Conservation (phyloP, 1,140 invertebrate genomes). For the Diprion similis region DNA sequence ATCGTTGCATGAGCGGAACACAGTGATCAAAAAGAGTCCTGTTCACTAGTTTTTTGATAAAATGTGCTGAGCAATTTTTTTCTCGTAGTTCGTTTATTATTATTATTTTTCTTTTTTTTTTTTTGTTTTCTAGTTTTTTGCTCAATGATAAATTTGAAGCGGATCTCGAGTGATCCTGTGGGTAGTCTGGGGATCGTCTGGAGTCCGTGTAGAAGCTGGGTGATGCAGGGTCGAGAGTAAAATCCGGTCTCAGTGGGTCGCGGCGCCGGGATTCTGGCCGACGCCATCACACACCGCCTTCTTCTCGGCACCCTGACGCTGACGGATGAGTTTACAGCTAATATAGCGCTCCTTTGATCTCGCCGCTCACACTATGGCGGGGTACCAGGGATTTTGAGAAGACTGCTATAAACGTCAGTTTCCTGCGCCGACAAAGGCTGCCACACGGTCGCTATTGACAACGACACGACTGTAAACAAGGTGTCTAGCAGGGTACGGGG, state of each 20-base stretch:
- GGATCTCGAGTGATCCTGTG: no score
- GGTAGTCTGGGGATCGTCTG: no score
- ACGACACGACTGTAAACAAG: conserved; percentile 41
- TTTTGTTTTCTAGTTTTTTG: no score
- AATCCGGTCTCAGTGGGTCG: conserved; percentile 14
- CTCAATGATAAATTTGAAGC: no score
- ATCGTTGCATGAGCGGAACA: no score
- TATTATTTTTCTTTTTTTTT: no score
- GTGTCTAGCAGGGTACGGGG: conserved; percentile 28
- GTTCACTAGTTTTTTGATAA: no score
- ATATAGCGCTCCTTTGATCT: conserved; percentile 57
- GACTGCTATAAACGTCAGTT: conserved; percentile 18
- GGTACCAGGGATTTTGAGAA: conserved; percentile 32
- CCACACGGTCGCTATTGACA: conserved; percentile 39
- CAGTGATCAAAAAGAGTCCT: no score
- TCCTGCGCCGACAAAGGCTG: conserved; percentile 34
- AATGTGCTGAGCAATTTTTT: no score
- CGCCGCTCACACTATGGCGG: conserved; percentile 33
- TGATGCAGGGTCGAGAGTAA: background rate
- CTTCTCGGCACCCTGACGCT: conserved; percentile 51
- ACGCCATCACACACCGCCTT: conserved; percentile 53
- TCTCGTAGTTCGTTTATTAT: no score
- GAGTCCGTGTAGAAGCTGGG: no score
- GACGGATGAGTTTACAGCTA: conserved; percentile 61
- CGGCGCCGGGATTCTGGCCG: conserved; percentile 44